Conservation (phyloP, 2,113 vertebrate species). For the Myrmophylax atrothorax region DNA sequence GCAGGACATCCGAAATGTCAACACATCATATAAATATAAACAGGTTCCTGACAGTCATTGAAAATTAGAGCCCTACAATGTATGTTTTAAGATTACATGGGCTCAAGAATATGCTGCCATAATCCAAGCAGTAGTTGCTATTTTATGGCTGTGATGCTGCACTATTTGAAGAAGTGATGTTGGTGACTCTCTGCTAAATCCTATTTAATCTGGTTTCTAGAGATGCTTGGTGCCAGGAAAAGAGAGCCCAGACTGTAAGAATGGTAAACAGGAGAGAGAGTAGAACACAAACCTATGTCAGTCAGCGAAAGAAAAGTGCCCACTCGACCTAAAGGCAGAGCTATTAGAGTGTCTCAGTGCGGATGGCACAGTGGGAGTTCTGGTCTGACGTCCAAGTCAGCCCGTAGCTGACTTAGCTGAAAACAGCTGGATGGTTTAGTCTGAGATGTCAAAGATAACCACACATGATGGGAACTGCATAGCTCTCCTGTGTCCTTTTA, state of each 20-base stretch:
- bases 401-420: neutral
- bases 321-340: neutral
- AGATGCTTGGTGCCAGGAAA: neutral
- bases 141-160: conserved; percentile 34
- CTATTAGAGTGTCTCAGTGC: neutral
- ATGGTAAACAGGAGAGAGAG: neutral
- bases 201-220: neutral
- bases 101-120: neutral
- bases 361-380: neutral
- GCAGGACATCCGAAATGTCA: conserved; percentile 16
- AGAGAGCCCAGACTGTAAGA: neutral
- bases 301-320: neutral
- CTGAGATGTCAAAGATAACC: neutral
- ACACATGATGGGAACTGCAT: neutral
- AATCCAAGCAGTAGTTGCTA: conserved; percentile 20
- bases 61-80: neutral
- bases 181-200: conserved; percentile 17
- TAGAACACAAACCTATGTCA: neutral
- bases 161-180: conserved; percentile 43
- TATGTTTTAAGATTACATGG: conserved; percentile 31
- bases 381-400: neutral
- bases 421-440: neutral
- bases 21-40: neutral
- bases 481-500: neutral
- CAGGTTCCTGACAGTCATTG: neutral